phyloP scores from a whole-genome alignment of 2,797 vertebrate species.

The Rhadinocentrus ornatus region DNA sequence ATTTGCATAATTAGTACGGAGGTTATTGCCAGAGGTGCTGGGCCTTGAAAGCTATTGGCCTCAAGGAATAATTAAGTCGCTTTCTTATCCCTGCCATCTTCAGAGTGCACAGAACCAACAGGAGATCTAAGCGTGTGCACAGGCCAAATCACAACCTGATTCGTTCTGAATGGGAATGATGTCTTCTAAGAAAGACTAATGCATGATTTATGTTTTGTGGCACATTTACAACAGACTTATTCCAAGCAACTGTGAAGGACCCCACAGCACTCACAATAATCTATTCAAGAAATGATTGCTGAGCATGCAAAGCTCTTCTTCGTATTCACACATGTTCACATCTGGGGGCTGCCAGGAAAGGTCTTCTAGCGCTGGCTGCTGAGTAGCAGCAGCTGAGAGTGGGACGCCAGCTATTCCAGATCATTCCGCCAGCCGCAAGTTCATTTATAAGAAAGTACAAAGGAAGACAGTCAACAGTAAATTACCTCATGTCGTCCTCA shows the following conservation, averaged over 20 bases:
- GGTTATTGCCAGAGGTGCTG: constrained; percentile 60
- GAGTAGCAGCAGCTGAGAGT: neutral
- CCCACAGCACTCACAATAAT: constrained; percentile 26
- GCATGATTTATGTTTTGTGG: constrained; percentile 64
- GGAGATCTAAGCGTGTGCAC: constrained; percentile 28
- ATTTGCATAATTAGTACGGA: constrained; percentile 74
- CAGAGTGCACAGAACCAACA: constrained; percentile 30
- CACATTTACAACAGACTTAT: constrained; percentile 17
- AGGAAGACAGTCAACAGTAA: neutral
- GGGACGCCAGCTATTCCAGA: constrained; percentile 20
- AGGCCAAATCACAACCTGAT: constrained; percentile 27
- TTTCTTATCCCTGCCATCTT: constrained; percentile 63
- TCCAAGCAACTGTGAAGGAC: constrained; percentile 26
- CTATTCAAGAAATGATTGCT: constrained; percentile 40
- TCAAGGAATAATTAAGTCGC: constrained; percentile 74
- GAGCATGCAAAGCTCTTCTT: constrained; percentile 39
- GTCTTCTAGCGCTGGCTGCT: constrained; percentile 2
- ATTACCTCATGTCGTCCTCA: neutral
- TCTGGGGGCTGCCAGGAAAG: constrained; percentile 41
- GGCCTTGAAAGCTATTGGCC: constrained; percentile 66
- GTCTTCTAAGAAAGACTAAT: constrained; percentile 58
- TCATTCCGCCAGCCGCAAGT: constrained; percentile 1
- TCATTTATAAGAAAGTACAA: neutral
- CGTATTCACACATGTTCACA: constrained; percentile 35
- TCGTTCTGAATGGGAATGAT: constrained; percentile 48